Evolutionary conservation across 1,140 invertebrate species (phyloP).

Genomic region (Hormaphis cornu): DNA sequence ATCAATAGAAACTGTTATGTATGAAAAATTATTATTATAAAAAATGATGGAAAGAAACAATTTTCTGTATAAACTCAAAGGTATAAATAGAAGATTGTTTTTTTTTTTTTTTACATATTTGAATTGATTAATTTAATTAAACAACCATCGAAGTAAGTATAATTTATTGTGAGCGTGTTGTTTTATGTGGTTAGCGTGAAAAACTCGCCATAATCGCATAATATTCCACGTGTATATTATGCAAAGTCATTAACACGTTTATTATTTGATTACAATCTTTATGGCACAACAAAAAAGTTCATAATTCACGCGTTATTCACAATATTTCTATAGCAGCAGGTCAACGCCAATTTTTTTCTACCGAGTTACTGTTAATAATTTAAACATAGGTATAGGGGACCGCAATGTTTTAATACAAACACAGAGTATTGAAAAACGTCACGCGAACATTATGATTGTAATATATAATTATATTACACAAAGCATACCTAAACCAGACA

Average conservation of each 20-base stretch:
- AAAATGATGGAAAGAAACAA: no score
- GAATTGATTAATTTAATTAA: not conserved
- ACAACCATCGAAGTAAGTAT: constrained; percentile 7
- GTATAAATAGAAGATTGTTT: no score
- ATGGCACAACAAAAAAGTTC: not conserved
- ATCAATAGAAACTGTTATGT: no score
- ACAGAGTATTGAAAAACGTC: constrained; percentile 5
- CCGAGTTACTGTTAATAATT: not conserved
- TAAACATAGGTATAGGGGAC: no score
- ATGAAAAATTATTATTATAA: no score
- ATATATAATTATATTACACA: constrained; percentile 8
- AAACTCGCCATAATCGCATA: constrained; percentile 15
- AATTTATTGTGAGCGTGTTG: not conserved
- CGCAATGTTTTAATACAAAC: not conserved
- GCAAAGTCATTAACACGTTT: not conserved
- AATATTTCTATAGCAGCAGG: not conserved
- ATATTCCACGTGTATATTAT: not conserved
- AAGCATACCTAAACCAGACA: not conserved
- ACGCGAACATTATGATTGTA: not conserved
- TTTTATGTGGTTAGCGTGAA: not conserved
- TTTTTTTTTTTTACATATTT: no score
- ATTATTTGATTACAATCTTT: constrained; percentile 20
- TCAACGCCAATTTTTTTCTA: not conserved
- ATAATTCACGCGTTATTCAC: not conserved
- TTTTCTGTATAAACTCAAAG: no score